Evolutionary conservation across 2,888 invertebrate species (phyloP).

Genomic region (Biston betularia): DNA sequence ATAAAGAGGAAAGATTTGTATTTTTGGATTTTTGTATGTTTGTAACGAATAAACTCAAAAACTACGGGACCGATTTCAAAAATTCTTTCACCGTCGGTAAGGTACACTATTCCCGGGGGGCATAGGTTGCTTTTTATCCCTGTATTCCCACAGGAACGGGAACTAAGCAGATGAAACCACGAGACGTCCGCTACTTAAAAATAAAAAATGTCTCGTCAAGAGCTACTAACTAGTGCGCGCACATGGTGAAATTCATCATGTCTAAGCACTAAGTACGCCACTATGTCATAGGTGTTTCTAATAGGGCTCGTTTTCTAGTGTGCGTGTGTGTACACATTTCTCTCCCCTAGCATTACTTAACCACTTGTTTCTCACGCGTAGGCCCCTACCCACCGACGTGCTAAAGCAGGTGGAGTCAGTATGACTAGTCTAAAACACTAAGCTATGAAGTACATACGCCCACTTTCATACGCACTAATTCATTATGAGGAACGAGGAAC

Average conservation of each 20-base stretch:
- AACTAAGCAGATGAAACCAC: too few species aligned
- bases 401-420: constrained; percentile 67
- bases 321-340: constrained; percentile 42
- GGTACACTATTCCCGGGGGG: too few species aligned
- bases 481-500: neutral
- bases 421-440: constrained; percentile 64
- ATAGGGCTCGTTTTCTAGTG: constrained; percentile 26
- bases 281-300: constrained; percentile 4
- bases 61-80: too few species aligned
- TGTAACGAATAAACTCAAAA: too few species aligned
- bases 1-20: too few species aligned
- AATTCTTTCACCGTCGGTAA: too few species aligned
- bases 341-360: constrained; percentile 46
- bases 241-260: neutral
- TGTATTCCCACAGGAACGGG: too few species aligned
- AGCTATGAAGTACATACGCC: constrained; percentile 63
- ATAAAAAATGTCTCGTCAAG: neutral
- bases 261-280: constrained; percentile 1
- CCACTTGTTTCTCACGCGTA: constrained; percentile 56
- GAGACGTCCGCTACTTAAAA: too few species aligned
- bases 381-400: constrained; percentile 53
- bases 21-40: too few species aligned
- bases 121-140: too few species aligned
- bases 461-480: constrained; percentile 51
- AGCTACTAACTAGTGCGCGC: neutral